A percentile compares a stretch with the other conserved stretches of the same genome.
phyloP scores from a whole-genome alignment of 1,140 invertebrate species.

The Listronotus oregonensis region DNA sequence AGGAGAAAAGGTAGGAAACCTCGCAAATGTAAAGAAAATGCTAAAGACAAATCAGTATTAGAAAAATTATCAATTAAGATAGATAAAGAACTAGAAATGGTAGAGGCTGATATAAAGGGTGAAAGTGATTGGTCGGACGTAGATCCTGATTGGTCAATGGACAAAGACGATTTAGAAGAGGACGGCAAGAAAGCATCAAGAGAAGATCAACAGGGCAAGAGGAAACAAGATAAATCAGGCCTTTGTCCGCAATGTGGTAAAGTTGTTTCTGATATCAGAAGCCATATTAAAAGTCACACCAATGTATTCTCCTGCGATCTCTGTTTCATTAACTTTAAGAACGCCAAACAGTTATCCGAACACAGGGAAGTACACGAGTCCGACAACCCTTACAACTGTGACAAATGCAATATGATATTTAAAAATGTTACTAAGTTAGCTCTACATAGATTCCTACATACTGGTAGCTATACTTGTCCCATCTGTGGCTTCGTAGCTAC shows the following conservation, averaged over 20 bases:
- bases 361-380: conserved; percentile 30
- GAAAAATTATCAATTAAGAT: conserved; percentile 9
- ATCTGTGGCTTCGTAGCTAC: conserved; percentile 32
- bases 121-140: conserved; percentile 14
- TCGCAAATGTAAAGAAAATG: neutral
- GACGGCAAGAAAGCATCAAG: neutral
- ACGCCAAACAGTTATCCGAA: conserved; percentile 24
- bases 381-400: conserved; percentile 30
- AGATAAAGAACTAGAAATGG: neutral
- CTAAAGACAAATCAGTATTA: neutral
- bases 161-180: neutral
- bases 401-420: conserved; percentile 36
- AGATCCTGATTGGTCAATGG: neutral
- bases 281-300: conserved; percentile 45
- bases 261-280: conserved; percentile 17
- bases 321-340: conserved; percentile 36
- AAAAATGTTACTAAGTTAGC: conserved; percentile 34
- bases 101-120: neutral
- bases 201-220: conserved; percentile 2
- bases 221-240: conserved; percentile 25
- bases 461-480: conserved; percentile 26
- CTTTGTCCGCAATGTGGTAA: conserved; percentile 30
- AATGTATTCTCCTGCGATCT: conserved; percentile 29
- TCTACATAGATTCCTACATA: conserved; percentile 32
- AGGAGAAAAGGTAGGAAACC: neutral